These are phyloP conservation scores for Coryphaenoides rupestris DNA, from an alignment of 2,113 vertebrate genomes.

Conservation along the genomic window DNA sequence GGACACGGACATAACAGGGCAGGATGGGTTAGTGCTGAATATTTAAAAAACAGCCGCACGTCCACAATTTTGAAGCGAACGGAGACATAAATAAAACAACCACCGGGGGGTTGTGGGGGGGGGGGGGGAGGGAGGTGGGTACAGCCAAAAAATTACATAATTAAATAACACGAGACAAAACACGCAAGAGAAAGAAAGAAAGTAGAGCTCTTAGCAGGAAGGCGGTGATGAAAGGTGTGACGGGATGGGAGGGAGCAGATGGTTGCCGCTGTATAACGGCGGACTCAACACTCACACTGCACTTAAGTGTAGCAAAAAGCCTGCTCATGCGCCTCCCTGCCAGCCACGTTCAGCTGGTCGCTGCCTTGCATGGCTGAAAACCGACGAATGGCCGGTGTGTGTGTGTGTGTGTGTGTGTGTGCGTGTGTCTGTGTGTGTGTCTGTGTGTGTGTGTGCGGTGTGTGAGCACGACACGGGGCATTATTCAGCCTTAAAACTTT, in stretches of 20 bases:
- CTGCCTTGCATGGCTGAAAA: too few relatives aligned
- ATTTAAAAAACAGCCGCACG: constrained; percentile 48
- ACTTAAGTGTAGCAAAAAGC: constrained; percentile 9
- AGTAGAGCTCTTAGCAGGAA: not conserved
- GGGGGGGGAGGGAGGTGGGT: too few relatives aligned
- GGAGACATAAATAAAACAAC: constrained; percentile 2
- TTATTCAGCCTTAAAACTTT: too few relatives aligned
- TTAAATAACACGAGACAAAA: too few relatives aligned
- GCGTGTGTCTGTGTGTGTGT: too few relatives aligned
- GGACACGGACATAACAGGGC: constrained; percentile 51
- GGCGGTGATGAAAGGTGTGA: constrained; percentile 10
- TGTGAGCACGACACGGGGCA: too few relatives aligned
- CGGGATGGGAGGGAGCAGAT: constrained; percentile 2
- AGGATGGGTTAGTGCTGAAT: constrained; percentile 41
- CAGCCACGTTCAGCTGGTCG: constrained; percentile 15
- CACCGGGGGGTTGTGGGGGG: too few relatives aligned
- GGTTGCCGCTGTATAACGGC: constrained; percentile 28
- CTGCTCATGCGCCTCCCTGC: constrained; percentile 5
- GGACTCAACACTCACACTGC: constrained; percentile 6
- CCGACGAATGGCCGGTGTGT: too few relatives aligned
- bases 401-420: too few relatives aligned
- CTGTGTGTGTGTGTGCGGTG: too few relatives aligned
- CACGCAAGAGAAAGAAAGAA: not conserved
- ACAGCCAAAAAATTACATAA: too few relatives aligned
- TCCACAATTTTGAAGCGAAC: constrained; percentile 33